phyloP scores from a whole-genome alignment of 2,113 vertebrate species.

The Pelodiscus sinensis region DNA sequence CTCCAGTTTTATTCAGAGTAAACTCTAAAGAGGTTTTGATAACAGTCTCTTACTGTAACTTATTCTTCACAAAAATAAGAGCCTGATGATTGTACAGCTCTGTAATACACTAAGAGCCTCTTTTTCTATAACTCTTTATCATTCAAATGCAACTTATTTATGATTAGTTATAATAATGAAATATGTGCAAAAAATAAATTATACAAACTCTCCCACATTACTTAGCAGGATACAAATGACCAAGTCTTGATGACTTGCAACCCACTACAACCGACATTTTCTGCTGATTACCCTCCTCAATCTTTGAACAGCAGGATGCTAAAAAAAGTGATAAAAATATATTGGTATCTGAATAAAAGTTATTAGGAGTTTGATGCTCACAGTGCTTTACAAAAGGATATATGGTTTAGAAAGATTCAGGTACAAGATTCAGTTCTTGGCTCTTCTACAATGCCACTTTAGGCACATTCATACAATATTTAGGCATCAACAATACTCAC shows the following conservation, averaged over 20 bases:
- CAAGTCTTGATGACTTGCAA: slow-evolving; percentile 16
- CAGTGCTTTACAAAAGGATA: background rate
- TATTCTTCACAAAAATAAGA: slow-evolving; percentile 61
- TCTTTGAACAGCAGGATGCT: background rate
- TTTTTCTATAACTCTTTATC: slow-evolving; percentile 51
- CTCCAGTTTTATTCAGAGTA: slow-evolving; percentile 52
- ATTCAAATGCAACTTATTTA: slow-evolving; percentile 65
- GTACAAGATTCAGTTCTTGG: background rate
- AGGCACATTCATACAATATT: background rate
- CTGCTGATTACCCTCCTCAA: slow-evolving; percentile 11
- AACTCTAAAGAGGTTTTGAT: slow-evolving; percentile 65
- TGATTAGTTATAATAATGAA: slow-evolving; percentile 65
- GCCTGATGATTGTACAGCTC: slow-evolving; percentile 14
- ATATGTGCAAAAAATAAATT: slow-evolving; percentile 64
- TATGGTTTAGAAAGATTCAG: background rate
- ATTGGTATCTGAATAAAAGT: background rate
- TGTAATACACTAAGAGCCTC: slow-evolving; percentile 37
- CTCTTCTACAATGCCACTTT: background rate
- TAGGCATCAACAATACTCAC: background rate
- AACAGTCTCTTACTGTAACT: slow-evolving; percentile 54
- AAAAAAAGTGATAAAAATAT: slow-evolving; percentile 42
- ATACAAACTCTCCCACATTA: slow-evolving; percentile 28
- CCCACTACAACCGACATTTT: background rate
- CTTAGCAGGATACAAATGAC: slow-evolving; percentile 25
- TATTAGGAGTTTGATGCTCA: slow-evolving; percentile 3